phyloP scores from a whole-genome alignment of 2,113 vertebrate species.

The Mastomys coucha region DNA sequence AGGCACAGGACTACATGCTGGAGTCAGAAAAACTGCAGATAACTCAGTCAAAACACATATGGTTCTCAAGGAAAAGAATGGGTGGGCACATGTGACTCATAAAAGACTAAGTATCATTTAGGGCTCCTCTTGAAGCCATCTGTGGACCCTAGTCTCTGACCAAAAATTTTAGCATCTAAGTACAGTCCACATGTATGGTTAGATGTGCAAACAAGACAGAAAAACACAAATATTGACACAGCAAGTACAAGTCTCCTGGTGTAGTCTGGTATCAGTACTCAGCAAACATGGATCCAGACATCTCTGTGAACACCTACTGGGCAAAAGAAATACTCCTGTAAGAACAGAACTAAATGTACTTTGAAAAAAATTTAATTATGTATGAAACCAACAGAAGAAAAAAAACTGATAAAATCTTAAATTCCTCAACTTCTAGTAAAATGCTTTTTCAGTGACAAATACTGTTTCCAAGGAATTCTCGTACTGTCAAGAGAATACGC shows the following conservation, averaged over 20 bases:
- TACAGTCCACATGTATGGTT: neutral
- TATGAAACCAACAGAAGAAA: neutral
- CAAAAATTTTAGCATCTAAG: neutral
- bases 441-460: neutral
- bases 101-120: neutral
- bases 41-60: neutral
- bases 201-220: conserved; percentile 37
- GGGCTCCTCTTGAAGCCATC: neutral
- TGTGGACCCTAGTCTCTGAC: neutral
- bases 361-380: conserved; percentile 23
- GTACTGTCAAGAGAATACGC: neutral
- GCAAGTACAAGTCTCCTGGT: neutral
- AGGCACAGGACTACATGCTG: neutral
- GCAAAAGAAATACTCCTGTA: neutral
- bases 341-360: neutral
- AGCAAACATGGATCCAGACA: neutral
- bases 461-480: neutral
- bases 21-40: neutral
- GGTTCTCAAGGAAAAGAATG: neutral
- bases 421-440: conserved; percentile 21
- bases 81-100: neutral
- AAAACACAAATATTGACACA: conserved; percentile 44
- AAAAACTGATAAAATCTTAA: neutral
- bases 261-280: neutral
- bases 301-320: neutral